These are phyloP conservation scores for Bradynema listronoti DNA, from an alignment of 1,140 invertebrate genomes.

Conservation along the genomic window DNA sequence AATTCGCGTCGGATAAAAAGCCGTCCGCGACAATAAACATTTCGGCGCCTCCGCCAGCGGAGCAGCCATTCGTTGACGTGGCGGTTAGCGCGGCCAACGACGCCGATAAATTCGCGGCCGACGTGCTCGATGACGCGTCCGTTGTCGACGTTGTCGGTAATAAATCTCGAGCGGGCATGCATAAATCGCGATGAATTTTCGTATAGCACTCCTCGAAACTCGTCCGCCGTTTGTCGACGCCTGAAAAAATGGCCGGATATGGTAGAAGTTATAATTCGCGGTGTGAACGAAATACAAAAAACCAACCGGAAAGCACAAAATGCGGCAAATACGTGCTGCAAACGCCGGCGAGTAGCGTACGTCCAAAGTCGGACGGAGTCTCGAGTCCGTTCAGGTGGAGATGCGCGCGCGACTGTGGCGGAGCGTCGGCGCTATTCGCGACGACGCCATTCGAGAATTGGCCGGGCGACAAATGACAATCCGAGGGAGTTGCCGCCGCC, in stretches of 20 bases:
- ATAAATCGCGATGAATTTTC: constrained; percentile 31
- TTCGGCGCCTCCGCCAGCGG: neutral
- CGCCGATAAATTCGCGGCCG: constrained; percentile 13
- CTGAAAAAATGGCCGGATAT: constrained; percentile 3
- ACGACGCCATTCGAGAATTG: neutral
- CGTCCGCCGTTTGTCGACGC: constrained; percentile 5
- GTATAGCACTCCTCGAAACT: constrained; percentile 33
- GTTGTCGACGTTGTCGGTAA: constrained; percentile 3
- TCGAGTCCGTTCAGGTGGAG: constrained; percentile 1
- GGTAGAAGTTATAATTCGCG: neutral
- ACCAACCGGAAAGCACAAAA: constrained; percentile 43
- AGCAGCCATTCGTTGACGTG: neutral
- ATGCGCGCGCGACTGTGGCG: neutral
- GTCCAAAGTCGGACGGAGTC: constrained; percentile 27
- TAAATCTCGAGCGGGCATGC: constrained; percentile 24
- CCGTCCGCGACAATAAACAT: neutral
- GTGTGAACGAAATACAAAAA: neutral
- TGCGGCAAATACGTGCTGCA: constrained; percentile 44
- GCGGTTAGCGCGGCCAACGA: constrained; percentile 6
- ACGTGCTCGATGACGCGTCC: constrained; percentile 9
- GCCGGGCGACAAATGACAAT: neutral
- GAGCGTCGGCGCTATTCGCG: constrained; percentile 1
- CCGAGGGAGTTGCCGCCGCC: no score
- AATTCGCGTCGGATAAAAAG: neutral
- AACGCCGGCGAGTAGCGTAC: constrained; percentile 43